Evolutionary conservation across 2,888 invertebrate genomes (phyloP).

Genomic region (Sarcophaga rosellei): DNA sequence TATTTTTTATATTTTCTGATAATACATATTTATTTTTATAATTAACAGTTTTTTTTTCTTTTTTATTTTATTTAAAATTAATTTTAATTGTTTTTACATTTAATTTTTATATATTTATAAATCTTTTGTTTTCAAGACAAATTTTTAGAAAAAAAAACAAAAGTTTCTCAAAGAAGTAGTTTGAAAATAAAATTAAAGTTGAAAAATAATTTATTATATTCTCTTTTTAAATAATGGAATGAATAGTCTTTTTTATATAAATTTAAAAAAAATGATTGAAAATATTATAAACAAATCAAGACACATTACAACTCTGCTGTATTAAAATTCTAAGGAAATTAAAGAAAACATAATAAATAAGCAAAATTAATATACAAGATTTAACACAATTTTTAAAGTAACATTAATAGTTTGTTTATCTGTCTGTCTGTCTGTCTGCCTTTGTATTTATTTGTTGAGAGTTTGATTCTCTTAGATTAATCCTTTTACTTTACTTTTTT

Average conservation of each 20-base stretch:
- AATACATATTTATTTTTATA: constrained; percentile 55
- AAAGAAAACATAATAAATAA: not conserved
- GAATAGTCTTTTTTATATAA: constrained; percentile 9
- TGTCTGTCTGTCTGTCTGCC: constrained; percentile 16
- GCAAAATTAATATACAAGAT: not conserved
- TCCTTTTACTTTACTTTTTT: constrained; percentile 6
- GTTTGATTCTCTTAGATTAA: constrained; percentile 1
- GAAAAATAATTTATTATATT: not conserved
- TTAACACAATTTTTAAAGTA: too few species aligned
- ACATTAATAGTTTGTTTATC: constrained; percentile 6
- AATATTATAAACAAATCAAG: not conserved
- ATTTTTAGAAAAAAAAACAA: not conserved
- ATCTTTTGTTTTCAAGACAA: constrained; percentile 36
- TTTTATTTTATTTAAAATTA: constrained; percentile 13
- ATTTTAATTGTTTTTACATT: constrained; percentile 2
- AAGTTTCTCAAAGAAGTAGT: constrained; percentile 16
- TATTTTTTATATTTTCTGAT: constrained; percentile 39
- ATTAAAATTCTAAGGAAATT: not conserved
- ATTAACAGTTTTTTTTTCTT: constrained; percentile 63
- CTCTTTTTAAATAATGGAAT: constrained; percentile 37
- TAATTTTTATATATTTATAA: constrained; percentile 15
- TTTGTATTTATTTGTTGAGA: not conserved
- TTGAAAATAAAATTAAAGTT: not conserved
- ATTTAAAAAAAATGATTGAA: not conserved
- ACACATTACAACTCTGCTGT: not conserved